Base-by-base conservation (phyloP, 1,140 invertebrate genomes). In the Drosophila parabipectinata region DNA sequence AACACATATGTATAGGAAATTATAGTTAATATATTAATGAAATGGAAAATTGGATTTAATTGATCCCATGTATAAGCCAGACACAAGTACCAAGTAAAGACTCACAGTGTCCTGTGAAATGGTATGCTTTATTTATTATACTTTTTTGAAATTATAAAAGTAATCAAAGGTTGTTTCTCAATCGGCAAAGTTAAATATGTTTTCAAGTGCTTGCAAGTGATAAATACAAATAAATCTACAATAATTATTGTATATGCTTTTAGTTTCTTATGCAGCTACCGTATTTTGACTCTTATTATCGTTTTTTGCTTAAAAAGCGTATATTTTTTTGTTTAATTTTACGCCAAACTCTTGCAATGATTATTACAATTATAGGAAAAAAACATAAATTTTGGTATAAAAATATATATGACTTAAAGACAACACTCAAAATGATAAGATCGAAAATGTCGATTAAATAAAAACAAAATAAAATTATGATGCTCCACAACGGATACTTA, bases 101-200 rank as follows among this genome's bases (percentile, higher is more conserved):
- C 32, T 21, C 12, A 12, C n/a, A 53, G 54, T 75, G 30, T 63
- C 63, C 68, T 66, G 64, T 81, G 72, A 79, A 76, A 76, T 75
- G 61, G 55, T 83, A 79, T 64, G 56, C 60, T 68, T 78, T 83
- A 77, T 69, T 79, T 74, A 68, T 69, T 85, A 53, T 59, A 76
- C 63, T 77, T 39, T 21, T 52, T 68, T 48, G 47, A 69, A 84
- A 77, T 60, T 15, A 80, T 55, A 59, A 79, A 44, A 59, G 51
- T 73, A 61, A 68, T 61, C 37, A 77, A 52, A 52, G 45, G 62
- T 76, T 59, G 47, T 21, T 59, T 62, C 63, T 54, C 48, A 64
- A 37, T 79, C 69, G 44, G 81, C 79, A 71, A 63, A 37, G 61
- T 34, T 66, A 47, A 44, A 53, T 79, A 59, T 32, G 66, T 57